phyloP scores from a whole-genome alignment of 2,888 invertebrate species.

The Malthinus seriepunctatus region DNA sequence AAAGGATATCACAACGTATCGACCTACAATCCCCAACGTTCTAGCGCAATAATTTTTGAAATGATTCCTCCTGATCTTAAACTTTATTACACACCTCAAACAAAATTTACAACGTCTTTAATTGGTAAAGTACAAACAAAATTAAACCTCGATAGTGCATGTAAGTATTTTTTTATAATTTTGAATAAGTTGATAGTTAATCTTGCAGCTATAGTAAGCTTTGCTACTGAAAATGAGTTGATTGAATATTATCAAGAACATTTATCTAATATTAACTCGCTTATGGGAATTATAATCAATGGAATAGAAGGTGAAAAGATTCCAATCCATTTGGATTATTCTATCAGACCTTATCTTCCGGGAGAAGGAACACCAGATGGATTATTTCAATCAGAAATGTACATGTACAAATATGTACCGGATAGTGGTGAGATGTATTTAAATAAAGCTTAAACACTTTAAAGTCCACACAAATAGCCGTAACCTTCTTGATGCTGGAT shows the following conservation, averaged over 20 bases:
- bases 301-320: slow-evolving; percentile 21
- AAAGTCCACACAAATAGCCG: no score
- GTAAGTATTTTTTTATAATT: slow-evolving; percentile 43
- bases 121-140: no score
- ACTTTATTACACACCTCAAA: no score
- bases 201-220: slow-evolving; percentile 41
- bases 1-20: slow-evolving; percentile 42
- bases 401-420: slow-evolving; percentile 13
- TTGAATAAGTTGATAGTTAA: no score
- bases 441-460: no score
- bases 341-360: slow-evolving; percentile 43
- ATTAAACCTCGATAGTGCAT: slow-evolving; percentile 41
- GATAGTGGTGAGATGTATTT: slow-evolving; percentile 28
- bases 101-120: no score
- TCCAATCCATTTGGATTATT: slow-evolving; percentile 41
- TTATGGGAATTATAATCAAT: slow-evolving; percentile 44
- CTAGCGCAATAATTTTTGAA: slow-evolving; percentile 31
- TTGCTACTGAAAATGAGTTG: slow-evolving; percentile 39
- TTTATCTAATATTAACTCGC: slow-evolving; percentile 28
- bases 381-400: slow-evolving; percentile 35
- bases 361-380: slow-evolving; percentile 38
- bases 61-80: slow-evolving; percentile 41
- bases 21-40: slow-evolving; percentile 35
- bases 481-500: no score
- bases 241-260: slow-evolving; percentile 38